phyloP scores from a whole-genome alignment of 1,140 invertebrate species.

The Ridgeia piscesae region DNA sequence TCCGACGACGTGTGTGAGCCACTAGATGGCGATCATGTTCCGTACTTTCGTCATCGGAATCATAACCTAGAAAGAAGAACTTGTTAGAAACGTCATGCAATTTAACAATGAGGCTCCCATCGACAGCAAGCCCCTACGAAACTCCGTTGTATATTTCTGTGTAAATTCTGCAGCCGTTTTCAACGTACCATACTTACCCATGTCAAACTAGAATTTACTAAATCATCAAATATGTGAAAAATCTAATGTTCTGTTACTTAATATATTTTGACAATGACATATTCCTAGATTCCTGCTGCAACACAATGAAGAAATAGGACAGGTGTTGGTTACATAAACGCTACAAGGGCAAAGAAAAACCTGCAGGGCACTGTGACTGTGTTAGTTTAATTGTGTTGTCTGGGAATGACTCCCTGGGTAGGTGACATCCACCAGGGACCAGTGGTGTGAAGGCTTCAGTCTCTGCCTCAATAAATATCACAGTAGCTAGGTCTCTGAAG shows the following conservation, averaged over 20 bases:
- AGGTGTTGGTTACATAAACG: background rate
- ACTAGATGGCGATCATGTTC: slow-evolving; percentile 36
- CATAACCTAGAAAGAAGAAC: slow-evolving; percentile 49
- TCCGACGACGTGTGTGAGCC: slow-evolving; percentile 41
- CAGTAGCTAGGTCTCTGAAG: background rate
- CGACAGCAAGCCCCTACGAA: background rate
- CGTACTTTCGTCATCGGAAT: slow-evolving; percentile 53
- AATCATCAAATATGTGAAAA: background rate
- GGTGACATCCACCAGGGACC: background rate
- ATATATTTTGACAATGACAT: background rate
- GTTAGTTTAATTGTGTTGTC: background rate
- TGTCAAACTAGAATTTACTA: background rate
- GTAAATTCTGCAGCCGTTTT: background rate
- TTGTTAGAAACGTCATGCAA: background rate
- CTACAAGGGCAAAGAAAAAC: background rate
- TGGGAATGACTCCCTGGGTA: background rate
- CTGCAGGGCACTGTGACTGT: background rate
- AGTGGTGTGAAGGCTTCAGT: background rate
- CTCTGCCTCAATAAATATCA: background rate
- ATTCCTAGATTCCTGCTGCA: background rate
- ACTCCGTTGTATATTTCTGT: background rate
- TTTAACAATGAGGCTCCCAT: background rate
- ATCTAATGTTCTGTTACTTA: background rate
- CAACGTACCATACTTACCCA: background rate
- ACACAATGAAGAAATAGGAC: background rate